These are phyloP conservation scores for Grus americana DNA, from an alignment of 2,113 vertebrate genomes.

Conservation along the genomic window DNA sequence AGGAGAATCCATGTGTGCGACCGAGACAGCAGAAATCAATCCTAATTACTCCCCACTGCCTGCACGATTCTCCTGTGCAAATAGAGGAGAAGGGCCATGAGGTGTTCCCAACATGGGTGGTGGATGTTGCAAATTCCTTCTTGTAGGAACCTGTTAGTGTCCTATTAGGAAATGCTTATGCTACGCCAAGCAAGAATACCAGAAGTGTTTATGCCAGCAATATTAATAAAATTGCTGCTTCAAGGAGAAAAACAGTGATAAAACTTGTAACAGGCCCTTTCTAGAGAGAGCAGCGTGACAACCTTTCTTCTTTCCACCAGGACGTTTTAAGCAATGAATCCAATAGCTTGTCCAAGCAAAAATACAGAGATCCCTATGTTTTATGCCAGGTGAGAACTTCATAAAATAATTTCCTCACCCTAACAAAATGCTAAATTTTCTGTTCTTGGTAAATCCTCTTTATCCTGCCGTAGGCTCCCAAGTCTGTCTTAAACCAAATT, in stretches of 20 bases:
- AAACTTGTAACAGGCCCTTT: neutral
- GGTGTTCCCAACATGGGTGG: neutral
- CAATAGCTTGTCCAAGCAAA: neutral
- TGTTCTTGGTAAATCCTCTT: neutral
- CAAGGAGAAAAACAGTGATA: neutral
- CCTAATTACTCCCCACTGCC: conserved; percentile 59
- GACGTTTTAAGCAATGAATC: neutral
- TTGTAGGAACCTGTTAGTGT: neutral
- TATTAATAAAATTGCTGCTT: neutral
- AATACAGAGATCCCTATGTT: neutral
- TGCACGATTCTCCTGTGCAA: conserved; percentile 19
- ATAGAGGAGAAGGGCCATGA: neutral
- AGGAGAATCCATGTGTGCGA: conserved; percentile 48
- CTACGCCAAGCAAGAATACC: neutral
- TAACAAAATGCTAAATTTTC: neutral
- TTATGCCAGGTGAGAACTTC: neutral
- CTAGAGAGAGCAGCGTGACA: accelerated
- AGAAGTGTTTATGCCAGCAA: neutral
- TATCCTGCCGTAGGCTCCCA: neutral
- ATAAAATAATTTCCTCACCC: neutral
- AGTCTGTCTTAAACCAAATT: neutral
- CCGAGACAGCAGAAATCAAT: conserved; percentile 55
- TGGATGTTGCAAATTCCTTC: neutral
- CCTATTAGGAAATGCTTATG: neutral
- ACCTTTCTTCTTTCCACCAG: neutral